Conservation (phyloP, 2,888 invertebrate species). For the Notodonta ziczac region DNA sequence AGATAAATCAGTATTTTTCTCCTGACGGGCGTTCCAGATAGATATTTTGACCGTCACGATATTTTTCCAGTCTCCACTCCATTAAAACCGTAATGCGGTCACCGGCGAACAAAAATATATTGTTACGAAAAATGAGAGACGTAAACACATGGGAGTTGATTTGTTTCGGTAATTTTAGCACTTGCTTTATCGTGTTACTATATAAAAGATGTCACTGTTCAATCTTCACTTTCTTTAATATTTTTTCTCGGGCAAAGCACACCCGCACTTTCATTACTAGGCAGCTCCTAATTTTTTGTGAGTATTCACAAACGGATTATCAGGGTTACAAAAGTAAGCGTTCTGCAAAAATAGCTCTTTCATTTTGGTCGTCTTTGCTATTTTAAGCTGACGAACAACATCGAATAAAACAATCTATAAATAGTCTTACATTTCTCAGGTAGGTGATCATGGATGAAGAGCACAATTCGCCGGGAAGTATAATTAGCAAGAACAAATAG, state of each 20-base stretch:
- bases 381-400: constrained; percentile 10
- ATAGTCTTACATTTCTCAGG: constrained; percentile 62
- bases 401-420: constrained; percentile 22
- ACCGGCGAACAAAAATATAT: constrained; percentile 53
- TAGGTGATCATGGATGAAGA: constrained; percentile 57
- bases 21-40: constrained; percentile 29
- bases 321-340: constrained; percentile 2
- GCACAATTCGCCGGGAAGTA: constrained; percentile 22
- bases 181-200: constrained; percentile 13
- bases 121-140: constrained; percentile 48
- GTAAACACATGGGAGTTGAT: constrained; percentile 48
- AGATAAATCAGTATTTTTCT: constrained; percentile 39
- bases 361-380: constrained; percentile 2
- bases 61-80: constrained; percentile 42
- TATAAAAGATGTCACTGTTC: not conserved
- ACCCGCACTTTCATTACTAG: not conserved
- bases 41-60: constrained; percentile 29
- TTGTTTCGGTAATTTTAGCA: constrained; percentile 27
- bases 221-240: not conserved
- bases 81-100: constrained; percentile 56
- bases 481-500: constrained; percentile 38
- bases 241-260: not conserved
- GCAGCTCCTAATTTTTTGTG: not conserved
- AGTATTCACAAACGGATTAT: not conserved
- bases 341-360: not conserved